Evolutionary conservation across 2,888 invertebrate genomes (phyloP).

Genomic region (Hirtodrosophila cameraria): DNA sequence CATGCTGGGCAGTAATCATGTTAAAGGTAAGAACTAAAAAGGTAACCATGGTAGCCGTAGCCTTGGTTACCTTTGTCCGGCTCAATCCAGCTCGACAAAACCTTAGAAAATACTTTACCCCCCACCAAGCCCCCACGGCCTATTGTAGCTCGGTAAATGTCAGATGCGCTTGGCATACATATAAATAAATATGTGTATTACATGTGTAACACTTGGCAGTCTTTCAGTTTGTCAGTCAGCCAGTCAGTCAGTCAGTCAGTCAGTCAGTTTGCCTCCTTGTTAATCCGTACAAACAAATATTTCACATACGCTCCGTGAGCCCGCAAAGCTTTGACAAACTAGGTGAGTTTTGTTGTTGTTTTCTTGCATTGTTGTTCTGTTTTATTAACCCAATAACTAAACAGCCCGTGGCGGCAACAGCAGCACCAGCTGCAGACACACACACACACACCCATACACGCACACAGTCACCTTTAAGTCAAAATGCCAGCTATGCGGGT

Average conservation of each 20-base stretch:
- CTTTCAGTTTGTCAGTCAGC: slow-evolving; percentile 20
- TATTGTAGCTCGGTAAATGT: slow-evolving; percentile 38
- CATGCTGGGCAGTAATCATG: no score
- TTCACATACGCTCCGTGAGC: slow-evolving; percentile 53
- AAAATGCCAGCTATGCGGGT: slow-evolving; percentile 71
- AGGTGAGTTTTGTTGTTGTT: slow-evolving; percentile 53
- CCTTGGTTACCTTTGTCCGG: slow-evolving; percentile 72
- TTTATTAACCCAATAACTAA: slow-evolving; percentile 79
- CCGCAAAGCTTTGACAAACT: slow-evolving; percentile 45
- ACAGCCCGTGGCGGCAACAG: slow-evolving; percentile 44
- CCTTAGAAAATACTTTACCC: not conserved
- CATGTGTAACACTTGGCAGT: slow-evolving; percentile 18
- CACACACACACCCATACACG: not conserved
- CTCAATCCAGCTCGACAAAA: slow-evolving; percentile 17
- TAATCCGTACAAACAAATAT: slow-evolving; percentile 71
- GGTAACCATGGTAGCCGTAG: slow-evolving; percentile 30
- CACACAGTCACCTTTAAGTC: slow-evolving; percentile 51
- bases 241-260: slow-evolving; percentile 19
- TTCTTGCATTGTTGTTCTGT: slow-evolving; percentile 53
- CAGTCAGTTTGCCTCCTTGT: slow-evolving; percentile 52
- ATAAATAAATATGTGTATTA: not conserved
- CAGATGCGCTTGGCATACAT: slow-evolving; percentile 33
- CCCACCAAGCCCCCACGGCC: not conserved
- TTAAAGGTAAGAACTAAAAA: not conserved
- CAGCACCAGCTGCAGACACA: not conserved